These are phyloP conservation scores for Lamellibrachia satsuma DNA, from an alignment of 2,888 invertebrate genomes.

Conservation along the genomic window DNA sequence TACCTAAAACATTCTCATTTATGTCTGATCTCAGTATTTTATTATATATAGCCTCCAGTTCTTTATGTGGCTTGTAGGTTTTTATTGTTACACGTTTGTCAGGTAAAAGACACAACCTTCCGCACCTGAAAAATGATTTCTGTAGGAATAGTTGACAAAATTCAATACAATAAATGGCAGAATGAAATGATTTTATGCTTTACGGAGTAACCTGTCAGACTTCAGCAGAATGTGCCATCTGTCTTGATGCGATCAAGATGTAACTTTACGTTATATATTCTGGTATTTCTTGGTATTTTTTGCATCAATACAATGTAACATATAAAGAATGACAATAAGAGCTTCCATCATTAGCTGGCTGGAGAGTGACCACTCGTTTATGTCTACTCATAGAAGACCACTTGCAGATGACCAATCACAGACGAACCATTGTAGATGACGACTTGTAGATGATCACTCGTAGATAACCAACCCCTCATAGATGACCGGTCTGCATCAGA, in stretches of 20 bases:
- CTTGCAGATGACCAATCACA: not conserved
- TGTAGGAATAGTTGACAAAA: no score
- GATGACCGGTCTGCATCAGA: conserved; percentile 45
- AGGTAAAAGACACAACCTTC: no score
- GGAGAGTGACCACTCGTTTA: not conserved
- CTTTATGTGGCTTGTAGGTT: no score
- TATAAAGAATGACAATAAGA: not conserved
- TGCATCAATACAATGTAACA: not conserved
- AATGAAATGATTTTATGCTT: not conserved
- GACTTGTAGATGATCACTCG: no score
- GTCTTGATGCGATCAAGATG: not conserved
- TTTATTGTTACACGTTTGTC: no score
- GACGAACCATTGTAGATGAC: not conserved
- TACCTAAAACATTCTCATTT: no score
- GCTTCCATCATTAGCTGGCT: not conserved
- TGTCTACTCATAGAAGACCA: not conserved
- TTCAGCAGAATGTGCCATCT: not conserved
- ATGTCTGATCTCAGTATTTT: no score
- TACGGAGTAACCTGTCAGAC: not conserved
- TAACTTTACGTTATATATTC: not conserved
- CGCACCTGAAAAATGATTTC: no score
- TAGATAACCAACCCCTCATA: not conserved
- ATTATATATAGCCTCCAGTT: no score
- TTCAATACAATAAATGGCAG: no score
- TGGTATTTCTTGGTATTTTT: not conserved